A percentile compares a stretch with the other conserved stretches of the same genome.
These are phyloP conservation scores for Ceratosolen fusciceps DNA, from an alignment of 1,140 invertebrate species.

Conservation along the genomic window DNA sequence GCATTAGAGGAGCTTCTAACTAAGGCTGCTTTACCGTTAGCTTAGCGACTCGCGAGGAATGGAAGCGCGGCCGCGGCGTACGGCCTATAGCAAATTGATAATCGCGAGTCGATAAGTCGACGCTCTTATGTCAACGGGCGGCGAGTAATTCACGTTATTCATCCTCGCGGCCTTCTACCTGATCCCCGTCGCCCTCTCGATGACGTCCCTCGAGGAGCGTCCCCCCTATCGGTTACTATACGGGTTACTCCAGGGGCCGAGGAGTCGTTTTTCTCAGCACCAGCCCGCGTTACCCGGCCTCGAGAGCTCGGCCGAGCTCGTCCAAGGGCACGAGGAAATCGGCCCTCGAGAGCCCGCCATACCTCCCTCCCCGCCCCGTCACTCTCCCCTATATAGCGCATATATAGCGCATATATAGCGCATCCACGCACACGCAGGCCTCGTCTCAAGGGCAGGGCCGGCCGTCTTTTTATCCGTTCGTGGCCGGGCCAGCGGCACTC, in stretches of 20 bases:
- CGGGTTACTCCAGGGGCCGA: no score
- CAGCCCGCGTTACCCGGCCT: no score
- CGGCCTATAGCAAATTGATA: conserved; percentile 28
- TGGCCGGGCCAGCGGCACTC: conserved; percentile 11
- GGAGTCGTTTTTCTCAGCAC: no score
- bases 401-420: not conserved
- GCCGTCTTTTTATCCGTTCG: conserved; percentile 28
- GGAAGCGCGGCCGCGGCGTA: not conserved
- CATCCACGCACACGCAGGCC: not conserved
- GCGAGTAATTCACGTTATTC: conserved; percentile 24
- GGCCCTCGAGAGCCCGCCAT: no score
- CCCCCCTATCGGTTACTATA: no score
- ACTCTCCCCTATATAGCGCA: no score
- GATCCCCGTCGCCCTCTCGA: no score
- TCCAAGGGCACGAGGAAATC: no score
- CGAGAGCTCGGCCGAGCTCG: no score
- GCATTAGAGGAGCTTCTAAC: not conserved
- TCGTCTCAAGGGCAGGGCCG: conserved; percentile 18
- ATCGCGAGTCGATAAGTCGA: not conserved
- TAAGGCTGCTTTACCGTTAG: conserved; percentile 34
- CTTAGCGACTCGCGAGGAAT: not conserved
- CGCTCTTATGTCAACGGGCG: conserved; percentile 39
- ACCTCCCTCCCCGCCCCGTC: no score
- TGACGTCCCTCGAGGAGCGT: no score
- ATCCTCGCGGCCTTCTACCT: not conserved